Conservation (phyloP, 2,113 vertebrate species). For the Tetrao urogallus region DNA sequence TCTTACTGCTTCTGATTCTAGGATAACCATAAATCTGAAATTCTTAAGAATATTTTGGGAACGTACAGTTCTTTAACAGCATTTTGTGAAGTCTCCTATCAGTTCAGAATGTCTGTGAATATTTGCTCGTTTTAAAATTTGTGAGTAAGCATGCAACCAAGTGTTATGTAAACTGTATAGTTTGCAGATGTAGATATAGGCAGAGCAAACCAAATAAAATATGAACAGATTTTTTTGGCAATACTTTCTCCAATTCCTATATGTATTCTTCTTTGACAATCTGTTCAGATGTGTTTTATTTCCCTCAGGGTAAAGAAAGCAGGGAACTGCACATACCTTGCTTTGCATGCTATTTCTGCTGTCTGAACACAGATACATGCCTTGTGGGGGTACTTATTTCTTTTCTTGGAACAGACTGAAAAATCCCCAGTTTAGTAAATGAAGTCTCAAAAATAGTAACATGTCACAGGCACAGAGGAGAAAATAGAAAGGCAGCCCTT, state of each 20-base stretch:
- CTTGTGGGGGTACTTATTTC: background rate
- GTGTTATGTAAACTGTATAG: background rate
- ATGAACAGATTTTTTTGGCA: background rate
- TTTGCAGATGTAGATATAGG: background rate
- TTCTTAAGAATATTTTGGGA: background rate
- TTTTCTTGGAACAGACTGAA: background rate
- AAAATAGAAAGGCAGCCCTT: background rate
- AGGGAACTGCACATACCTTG: background rate
- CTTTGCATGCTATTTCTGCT: background rate
- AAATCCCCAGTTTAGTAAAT: background rate
- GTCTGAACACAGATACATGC: background rate
- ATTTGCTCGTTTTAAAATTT: background rate
- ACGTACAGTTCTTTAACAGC: background rate
- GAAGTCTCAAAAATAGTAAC: background rate
- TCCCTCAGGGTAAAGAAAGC: background rate
- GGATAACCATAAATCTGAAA: background rate
- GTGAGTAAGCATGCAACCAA: background rate
- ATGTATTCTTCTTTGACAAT: background rate
- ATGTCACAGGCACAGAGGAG: background rate
- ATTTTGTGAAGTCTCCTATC: background rate
- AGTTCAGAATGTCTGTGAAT: background rate
- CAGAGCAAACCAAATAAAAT: background rate
- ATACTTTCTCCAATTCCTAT: background rate
- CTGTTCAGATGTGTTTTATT: background rate
- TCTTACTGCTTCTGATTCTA: background rate